These are phyloP conservation scores for Dermatemys mawii DNA, from an alignment of 2,113 vertebrate species.

Conservation along the genomic window DNA sequence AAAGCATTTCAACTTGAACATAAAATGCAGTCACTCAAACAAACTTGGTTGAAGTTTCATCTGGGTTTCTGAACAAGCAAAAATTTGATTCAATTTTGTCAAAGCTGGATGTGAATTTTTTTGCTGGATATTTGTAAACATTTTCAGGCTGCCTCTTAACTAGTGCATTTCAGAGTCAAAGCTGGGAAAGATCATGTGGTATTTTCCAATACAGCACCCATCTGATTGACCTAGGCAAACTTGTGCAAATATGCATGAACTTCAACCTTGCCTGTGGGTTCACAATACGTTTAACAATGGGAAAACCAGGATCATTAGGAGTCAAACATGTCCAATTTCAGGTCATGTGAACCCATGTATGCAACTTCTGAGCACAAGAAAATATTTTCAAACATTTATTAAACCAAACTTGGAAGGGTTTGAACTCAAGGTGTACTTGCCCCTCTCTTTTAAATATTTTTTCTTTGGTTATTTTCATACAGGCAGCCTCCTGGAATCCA, in stretches of 20 bases:
- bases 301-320: not conserved
- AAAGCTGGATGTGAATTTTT: not conserved
- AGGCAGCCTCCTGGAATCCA: not conserved
- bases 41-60: not conserved
- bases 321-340: not conserved
- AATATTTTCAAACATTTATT: not conserved
- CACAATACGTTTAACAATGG: not conserved
- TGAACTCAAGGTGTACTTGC: not conserved
- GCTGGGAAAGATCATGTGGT: not conserved
- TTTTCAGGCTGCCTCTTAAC: not conserved
- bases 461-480: not conserved
- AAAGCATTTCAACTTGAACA: not conserved
- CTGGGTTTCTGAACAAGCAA: not conserved
- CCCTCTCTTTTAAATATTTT: not conserved
- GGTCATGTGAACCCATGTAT: not conserved
- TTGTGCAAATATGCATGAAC: not conserved
- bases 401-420: not conserved
- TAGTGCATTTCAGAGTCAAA: not conserved
- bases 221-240: not conserved
- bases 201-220: not conserved
- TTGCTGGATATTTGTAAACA: not conserved
- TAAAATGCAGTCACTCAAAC: not conserved
- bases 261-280: not conserved
- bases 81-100: not conserved
- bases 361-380: not conserved